These are phyloP conservation scores for Condylura cristata DNA, from an alignment of 2,113 vertebrate species.

Conservation along the genomic window DNA sequence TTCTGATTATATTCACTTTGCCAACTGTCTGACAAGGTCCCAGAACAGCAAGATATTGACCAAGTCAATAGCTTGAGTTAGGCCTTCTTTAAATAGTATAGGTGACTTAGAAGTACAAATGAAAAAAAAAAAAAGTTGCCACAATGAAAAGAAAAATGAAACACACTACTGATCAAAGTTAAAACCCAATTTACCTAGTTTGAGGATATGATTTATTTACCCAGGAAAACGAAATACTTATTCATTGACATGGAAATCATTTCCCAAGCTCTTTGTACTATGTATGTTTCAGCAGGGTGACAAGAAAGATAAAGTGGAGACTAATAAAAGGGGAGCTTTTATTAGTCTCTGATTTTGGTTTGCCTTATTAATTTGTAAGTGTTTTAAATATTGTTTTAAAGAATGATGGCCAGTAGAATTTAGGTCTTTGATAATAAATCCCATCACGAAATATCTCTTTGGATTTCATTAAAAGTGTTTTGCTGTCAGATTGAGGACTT, in stretches of 20 bases:
- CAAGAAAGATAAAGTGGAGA: neutral
- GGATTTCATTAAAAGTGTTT: constrained; percentile 29
- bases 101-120: neutral
- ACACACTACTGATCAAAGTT: neutral
- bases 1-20: neutral
- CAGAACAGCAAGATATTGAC: neutral
- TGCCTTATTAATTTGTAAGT: constrained; percentile 31
- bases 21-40: too few relatives aligned
- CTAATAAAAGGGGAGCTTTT: neutral
- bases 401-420: neutral
- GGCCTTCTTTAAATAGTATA: neutral
- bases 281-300: neutral
- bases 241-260: neutral
- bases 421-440: constrained; percentile 47
- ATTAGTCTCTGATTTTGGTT: neutral
- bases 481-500: constrained; percentile 35
- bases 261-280: neutral
- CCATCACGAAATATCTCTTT: neutral
- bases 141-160: neutral
- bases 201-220: constrained; percentile 16
- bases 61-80: neutral
- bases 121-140: neutral
- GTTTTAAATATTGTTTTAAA: constrained; percentile 12
- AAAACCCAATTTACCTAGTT: neutral
- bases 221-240: neutral